A percentile compares a stretch with the other conserved stretches of the same genome.
phyloP scores from a whole-genome alignment of 2,888 invertebrate genomes.

The Eupithecia pulchellata region DNA sequence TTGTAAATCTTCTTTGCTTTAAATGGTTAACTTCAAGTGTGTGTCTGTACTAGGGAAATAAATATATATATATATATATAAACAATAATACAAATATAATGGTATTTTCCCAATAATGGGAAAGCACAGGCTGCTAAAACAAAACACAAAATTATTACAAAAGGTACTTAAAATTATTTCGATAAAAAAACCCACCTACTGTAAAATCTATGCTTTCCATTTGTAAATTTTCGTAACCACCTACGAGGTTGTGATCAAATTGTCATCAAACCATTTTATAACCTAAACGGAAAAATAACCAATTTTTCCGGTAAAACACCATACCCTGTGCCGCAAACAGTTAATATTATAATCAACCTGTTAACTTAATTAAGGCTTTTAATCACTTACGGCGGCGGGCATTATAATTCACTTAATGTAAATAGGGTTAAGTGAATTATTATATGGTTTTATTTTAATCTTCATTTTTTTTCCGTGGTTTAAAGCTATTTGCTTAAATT shows the following conservation, averaged over 20 bases:
- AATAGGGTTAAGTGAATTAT: background rate
- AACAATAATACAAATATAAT: background rate
- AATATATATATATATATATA: background rate
- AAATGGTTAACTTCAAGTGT: background rate
- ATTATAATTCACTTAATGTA: background rate
- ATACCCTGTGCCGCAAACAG: background rate
- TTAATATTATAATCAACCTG: background rate
- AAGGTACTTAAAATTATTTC: no score
- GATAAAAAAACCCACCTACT: no score
- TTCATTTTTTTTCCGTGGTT: background rate
- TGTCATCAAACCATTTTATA: background rate
- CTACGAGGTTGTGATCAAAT: background rate
- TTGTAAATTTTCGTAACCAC: background rate
- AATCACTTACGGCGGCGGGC: background rate
- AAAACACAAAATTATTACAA: no score
- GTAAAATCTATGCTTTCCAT: background rate
- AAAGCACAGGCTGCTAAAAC: background rate
- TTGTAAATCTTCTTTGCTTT: conserved; percentile 44
- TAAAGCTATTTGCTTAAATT: background rate
- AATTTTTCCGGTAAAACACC: background rate
- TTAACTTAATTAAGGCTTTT: background rate
- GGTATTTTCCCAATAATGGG: background rate
- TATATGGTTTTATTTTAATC: background rate
- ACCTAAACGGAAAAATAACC: background rate
- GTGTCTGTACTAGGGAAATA: background rate